Evolutionary conservation across 2,797 vertebrate species (phyloP), one percentile per base, ranked within the genome.

Genomic region (Eupleurogrammus muticus): DNA sequence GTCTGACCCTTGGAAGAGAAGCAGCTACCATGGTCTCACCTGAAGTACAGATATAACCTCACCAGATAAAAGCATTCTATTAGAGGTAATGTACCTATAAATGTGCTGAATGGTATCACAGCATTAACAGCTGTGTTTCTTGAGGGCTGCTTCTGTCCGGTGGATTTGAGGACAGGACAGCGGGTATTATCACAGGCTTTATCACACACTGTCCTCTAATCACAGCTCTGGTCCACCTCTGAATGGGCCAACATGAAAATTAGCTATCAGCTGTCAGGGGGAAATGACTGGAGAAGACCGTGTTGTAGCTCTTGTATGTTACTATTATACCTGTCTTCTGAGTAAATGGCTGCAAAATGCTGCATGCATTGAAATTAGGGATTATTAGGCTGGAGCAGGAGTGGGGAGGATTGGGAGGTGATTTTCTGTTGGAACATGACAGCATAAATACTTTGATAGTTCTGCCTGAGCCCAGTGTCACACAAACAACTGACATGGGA

Each of bases 361-460:
- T 14, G 58, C 66, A 60, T 68, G 62, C 77, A 74, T 70, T 81
- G 73, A 90, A 86, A 86, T 89, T 76, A 83, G 66, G 84, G 78
- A 82, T 81, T 86, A 89, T 90, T 89, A 88, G 81, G 69, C 49
- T 67, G 47, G 34, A 77, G 66, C 32, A 59, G 65, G 65, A 63
- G 52, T 44, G 11, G 53, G 67, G 49, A 65, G 73, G 65, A 72
- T 54, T 58, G 53, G 67, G 67, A 73, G 79, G 86, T 70, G 82
- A 82, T 87, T 83, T 87, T 82, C 73, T 67, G 74, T 79, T 67
- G 78, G 74, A 85, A 75, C 53, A 57, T 91, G 90, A 90, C 88
- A 90, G 82, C 83, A 84, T 90, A 90, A 93, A 87, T 85, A 90
- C 89, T 85, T 83, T 89, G 81, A 90, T 82, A 75, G 85, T 80